These are phyloP conservation scores for Nasonia longicornis DNA, from an alignment of 1,140 invertebrate species.

Conservation along the genomic window DNA sequence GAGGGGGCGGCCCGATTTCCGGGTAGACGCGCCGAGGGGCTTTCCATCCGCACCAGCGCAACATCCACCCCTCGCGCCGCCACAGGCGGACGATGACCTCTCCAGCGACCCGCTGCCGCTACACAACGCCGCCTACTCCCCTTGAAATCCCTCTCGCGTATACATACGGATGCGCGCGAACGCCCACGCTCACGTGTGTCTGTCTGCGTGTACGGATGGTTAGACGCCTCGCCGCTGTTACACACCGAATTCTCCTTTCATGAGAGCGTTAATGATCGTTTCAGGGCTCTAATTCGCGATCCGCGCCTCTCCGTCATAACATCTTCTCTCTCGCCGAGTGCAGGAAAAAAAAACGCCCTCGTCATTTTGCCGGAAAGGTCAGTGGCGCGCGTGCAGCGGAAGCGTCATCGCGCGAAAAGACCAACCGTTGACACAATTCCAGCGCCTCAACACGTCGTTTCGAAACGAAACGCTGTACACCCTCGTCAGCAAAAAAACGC, in stretches of 20 bases:
- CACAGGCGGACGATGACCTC: slow-evolving; percentile 34
- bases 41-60: slow-evolving; percentile 31
- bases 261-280: neutral
- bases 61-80: slow-evolving; percentile 45
- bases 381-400: too few relatives aligned
- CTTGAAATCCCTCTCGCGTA: slow-evolving; percentile 1
- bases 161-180: neutral
- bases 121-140: neutral
- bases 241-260: neutral
- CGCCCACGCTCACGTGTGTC: too few relatives aligned
- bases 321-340: too few relatives aligned
- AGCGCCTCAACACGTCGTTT: neutral
- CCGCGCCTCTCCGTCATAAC: too few relatives aligned
- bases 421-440: neutral
- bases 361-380: too few relatives aligned
- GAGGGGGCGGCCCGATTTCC: slow-evolving; percentile 28
- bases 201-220: neutral
- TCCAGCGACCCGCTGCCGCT: slow-evolving; percentile 8
- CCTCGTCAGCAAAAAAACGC: neutral
- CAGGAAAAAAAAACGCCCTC: neutral
- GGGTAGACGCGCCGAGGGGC: slow-evolving; percentile 15
- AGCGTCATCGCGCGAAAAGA: neutral
- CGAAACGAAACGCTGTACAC: neutral
- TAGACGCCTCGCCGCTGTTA: neutral
- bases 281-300: neutral